A percentile compares a stretch with the other conserved stretches of the same genome.
Conservation (phyloP, 1,140 invertebrate species). For the Littorina saxatilis region DNA sequence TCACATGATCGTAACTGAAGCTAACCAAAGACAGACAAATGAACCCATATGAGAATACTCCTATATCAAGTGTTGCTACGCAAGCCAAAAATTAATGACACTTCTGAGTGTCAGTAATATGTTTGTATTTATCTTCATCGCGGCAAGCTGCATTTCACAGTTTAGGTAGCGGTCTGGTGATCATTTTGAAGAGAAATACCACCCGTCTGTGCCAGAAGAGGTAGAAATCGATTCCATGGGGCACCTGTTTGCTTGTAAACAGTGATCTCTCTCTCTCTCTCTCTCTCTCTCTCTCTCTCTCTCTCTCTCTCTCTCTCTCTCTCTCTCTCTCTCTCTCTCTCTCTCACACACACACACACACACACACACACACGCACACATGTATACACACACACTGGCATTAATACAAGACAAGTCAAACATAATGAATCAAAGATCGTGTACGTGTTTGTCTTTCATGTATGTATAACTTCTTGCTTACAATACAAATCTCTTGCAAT, state of each 20-base stretch:
- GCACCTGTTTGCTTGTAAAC: too few species aligned
- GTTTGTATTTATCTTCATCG: background rate
- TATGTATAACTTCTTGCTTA: too few species aligned
- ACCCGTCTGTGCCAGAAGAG: background rate
- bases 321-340: background rate
- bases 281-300: background rate
- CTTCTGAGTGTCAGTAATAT: background rate
- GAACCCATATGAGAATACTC: background rate
- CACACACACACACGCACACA: constrained; percentile 20
- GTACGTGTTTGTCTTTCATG: too few species aligned
- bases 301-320: background rate
- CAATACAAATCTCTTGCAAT: too few species aligned
- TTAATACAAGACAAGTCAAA: too few species aligned
- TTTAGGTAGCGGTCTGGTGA: background rate
- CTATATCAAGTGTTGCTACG: background rate
- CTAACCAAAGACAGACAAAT: background rate
- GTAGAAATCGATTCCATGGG: too few species aligned
- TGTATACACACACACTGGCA: constrained; percentile 7
- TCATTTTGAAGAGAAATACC: background rate
- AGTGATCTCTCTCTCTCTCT: background rate
- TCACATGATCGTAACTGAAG: background rate
- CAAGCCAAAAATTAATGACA: background rate
- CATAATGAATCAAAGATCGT: too few species aligned
- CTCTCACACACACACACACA: constrained; percentile 12
- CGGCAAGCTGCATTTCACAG: background rate